Conservation (phyloP, 2,888 invertebrate species). For the Mesopsocus fuscifrons region DNA sequence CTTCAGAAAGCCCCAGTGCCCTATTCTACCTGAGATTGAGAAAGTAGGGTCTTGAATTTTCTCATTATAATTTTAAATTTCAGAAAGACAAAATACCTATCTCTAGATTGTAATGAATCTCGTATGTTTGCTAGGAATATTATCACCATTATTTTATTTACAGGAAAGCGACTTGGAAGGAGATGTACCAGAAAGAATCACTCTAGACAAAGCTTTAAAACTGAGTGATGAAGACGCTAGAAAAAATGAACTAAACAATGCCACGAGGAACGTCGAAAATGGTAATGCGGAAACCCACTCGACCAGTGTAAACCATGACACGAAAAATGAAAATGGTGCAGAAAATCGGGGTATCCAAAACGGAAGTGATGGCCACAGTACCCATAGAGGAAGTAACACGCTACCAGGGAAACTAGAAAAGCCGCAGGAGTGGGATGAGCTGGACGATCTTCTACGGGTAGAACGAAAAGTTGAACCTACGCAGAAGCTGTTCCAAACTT, state of each 20-base stretch:
- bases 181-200: not conserved
- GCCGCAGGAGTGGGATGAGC: conserved; percentile 42
- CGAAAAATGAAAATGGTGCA: not conserved
- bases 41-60: no score
- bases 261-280: not conserved
- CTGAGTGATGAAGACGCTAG: not conserved
- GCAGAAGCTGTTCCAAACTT: conserved; percentile 47
- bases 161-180: not conserved
- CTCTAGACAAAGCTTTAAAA: not conserved
- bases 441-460: conserved; percentile 46
- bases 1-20: no score
- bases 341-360: no score
- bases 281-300: not conserved
- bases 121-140: no score
- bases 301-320: not conserved
- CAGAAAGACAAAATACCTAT: no score
- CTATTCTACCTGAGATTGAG: no score
- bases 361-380: not conserved
- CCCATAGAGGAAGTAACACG: conserved; percentile 23
- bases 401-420: conserved; percentile 38
- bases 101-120: no score
- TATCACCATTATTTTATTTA: not conserved
- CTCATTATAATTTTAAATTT: no score
- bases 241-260: not conserved
- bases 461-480: conserved; percentile 40